Conservation (phyloP, 2,797 vertebrate species). For the Hippopotamyrus pictus region DNA sequence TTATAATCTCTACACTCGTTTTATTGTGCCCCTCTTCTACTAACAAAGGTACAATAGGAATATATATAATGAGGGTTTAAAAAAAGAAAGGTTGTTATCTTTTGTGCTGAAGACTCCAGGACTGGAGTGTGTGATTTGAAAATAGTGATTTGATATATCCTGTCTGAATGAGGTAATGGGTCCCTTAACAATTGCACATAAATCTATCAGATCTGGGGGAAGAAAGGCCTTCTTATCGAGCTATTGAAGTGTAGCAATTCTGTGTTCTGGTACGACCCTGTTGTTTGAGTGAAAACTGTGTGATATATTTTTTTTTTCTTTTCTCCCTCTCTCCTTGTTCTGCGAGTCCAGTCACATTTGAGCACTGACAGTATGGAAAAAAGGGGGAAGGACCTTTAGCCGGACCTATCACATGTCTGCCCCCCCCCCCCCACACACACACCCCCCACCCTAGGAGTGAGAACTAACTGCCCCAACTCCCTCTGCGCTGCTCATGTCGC, state of each 20-base stretch:
- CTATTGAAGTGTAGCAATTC: neutral
- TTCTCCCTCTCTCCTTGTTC: neutral
- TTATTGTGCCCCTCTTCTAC: neutral
- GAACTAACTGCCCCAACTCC: neutral
- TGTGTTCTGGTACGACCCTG: constrained; percentile 11
- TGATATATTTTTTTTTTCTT: neutral
- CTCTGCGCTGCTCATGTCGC: neutral
- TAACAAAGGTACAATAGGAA: neutral
- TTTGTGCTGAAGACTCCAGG: constrained; percentile 2
- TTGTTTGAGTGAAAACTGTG: constrained; percentile 14
- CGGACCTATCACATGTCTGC: neutral
- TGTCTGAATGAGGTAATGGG: constrained; percentile 12
- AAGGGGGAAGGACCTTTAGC: neutral
- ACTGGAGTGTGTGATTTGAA: constrained; percentile 7
- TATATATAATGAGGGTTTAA: constrained; percentile 4
- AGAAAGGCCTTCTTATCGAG: neutral
- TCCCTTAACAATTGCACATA: constrained; percentile 3
- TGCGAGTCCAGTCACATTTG: neutral
- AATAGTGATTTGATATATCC: neutral
- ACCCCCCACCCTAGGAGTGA: neutral
- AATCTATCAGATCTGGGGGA: constrained; percentile 9
- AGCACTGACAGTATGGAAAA: neutral
- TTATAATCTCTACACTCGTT: neutral
- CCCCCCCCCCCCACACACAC: neutral
- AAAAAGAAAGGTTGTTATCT: neutral